Base-by-base conservation (phyloP, 2,888 invertebrate species). In the Venusia cambrica region DNA sequence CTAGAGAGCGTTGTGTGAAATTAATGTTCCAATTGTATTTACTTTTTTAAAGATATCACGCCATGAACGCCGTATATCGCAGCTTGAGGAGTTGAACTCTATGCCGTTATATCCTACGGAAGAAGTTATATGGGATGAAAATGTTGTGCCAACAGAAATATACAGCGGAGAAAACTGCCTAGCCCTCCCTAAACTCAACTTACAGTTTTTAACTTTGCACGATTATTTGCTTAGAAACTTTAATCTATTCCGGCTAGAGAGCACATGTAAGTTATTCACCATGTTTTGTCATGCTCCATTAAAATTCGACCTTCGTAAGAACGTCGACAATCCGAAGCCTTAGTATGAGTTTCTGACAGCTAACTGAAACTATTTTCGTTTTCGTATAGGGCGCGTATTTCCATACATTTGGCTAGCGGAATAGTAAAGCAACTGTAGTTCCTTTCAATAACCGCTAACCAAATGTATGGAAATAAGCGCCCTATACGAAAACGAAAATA, bases 101-200 rank as follows among this genome's bases (percentile, higher is more conserved):
- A 98, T 99, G 97, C 99, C 99, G 0, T 88, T 99, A 0, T 99
- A 99, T 71, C 99, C 99, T 0, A 99, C 98, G 0, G 99, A 99
- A 73, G 93, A 95, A 39, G 94, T 99, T 1, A 97, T 99, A 55
- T 99, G 99, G 99, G 97, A 99, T 76, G 98, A 99, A 74, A 98
- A 99, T 68, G 92, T 99, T 20, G 99, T 99, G 0, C 99, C 99
- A 0, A 95, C 97, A 0, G 98, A 99, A 62, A 98, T 98, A 70
- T 99, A 95, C 81, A 95, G 96, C 19, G 98, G 98, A 0, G 98
- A 99, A 73, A 97, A 94, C 8, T 97, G 97, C 56, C 88, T 99
- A 14, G 99, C 99, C 0, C 85, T 99, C 45, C 99, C 99, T 0
- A 99, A 99, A 73, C 85, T 99, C 2, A 99, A 99, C 84, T 89